Percentiles rank a stretch among this genome's conserved stretches.
These are phyloP conservation scores for Pseudomyrmex dendroicus DNA, from an alignment of 1,140 invertebrate genomes.

Conservation along the genomic window DNA sequence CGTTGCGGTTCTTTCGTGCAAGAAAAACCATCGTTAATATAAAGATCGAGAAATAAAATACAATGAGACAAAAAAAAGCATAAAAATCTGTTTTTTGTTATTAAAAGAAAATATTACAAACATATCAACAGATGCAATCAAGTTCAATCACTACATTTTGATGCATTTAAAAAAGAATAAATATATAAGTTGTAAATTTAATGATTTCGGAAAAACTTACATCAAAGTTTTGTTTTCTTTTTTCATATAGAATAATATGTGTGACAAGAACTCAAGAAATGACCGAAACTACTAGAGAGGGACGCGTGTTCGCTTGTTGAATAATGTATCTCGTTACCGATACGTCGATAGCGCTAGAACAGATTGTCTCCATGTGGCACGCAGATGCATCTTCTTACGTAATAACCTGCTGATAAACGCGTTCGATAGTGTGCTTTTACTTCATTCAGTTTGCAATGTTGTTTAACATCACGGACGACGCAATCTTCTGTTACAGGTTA, in stretches of 20 bases:
- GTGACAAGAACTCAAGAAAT: conserved; percentile 44
- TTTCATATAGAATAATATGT: background rate
- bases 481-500: conserved; percentile 4
- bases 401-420: conserved; percentile 46
- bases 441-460: conserved; percentile 15
- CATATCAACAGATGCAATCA: background rate
- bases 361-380: conserved; percentile 53
- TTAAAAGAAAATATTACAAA: background rate
- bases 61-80: background rate
- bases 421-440: conserved; percentile 23
- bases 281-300: conserved; percentile 27
- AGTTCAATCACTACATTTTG: background rate
- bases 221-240: too few species aligned
- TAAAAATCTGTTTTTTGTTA: background rate
- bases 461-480: background rate
- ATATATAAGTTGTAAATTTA: too few species aligned
- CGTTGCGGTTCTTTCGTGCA: conserved; percentile 63
- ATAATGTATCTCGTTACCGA: conserved; percentile 60
- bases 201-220: too few species aligned
- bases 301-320: conserved; percentile 31
- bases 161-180: background rate
- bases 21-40: conserved; percentile 59
- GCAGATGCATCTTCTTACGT: conserved; percentile 52
- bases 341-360: conserved; percentile 48
- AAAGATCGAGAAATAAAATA: background rate